These are phyloP conservation scores for Psilopogon haemacephalus DNA, from an alignment of 2,113 vertebrate genomes.

Conservation along the genomic window DNA sequence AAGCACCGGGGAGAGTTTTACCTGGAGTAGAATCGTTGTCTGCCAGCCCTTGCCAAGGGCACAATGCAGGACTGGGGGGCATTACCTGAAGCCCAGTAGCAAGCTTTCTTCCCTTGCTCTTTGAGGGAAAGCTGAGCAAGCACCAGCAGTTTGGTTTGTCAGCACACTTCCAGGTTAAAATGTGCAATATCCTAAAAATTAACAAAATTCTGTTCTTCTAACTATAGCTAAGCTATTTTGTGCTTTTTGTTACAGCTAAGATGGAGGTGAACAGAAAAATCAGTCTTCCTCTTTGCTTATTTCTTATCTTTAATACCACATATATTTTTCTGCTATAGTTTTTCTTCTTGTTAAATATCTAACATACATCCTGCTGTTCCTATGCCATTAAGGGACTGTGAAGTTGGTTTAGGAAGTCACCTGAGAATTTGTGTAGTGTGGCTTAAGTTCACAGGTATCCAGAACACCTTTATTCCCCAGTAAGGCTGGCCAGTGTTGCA, in stretches of 20 bases:
- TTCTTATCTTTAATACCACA: not conserved
- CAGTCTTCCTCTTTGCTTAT: not conserved
- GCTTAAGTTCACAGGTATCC: not conserved
- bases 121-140: not conserved
- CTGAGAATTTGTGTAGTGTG: not conserved
- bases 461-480: not conserved
- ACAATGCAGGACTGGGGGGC: rapidly evolving
- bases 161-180: not conserved
- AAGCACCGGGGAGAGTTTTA: not conserved
- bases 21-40: not conserved
- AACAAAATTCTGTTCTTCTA: not conserved
- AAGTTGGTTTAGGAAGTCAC: not conserved
- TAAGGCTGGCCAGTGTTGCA: not conserved
- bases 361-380: not conserved
- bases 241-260: not conserved
- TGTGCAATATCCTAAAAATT: not conserved
- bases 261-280: not conserved
- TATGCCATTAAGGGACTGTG: not conserved
- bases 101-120: not conserved
- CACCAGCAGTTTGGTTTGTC: not conserved
- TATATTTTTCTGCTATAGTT: not conserved
- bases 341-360: not conserved
- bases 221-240: not conserved
- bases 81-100: not conserved
- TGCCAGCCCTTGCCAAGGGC: not conserved